Base-by-base conservation (phyloP, 2,888 invertebrate species). In the Stenichneumon culpator region DNA sequence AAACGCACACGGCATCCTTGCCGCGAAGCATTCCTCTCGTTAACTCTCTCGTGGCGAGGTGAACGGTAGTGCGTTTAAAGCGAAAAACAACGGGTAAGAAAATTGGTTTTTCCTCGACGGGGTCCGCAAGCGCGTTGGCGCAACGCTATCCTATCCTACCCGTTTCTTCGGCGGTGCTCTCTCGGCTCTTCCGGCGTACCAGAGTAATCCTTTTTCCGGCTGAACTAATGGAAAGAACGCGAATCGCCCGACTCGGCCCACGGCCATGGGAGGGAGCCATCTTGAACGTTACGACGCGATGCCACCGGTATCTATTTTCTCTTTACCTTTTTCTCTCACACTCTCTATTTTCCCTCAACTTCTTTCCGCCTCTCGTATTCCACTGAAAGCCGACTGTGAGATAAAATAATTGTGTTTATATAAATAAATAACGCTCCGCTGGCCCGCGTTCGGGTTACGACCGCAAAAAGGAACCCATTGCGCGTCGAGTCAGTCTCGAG, bases 51-150 rank as follows among this genome's bases (percentile, higher is more conserved):
- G 69, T 84, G 78, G 54, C 70, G 60, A 63, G 65, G 79, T 67
- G 75, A 79, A 75, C 72, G 75, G 57, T 54, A 52, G 67, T 57
- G 47, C 77, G 82, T 69, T 80, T 80, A 80, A 73, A 86, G 77
- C 54, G 73, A 82, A 86, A 80, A 80, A 82, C 82, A 79, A 79
- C 70, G 67, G 69, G 44, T 69, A 78, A 86, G 77, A 86, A 83
- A 83, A 86, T 86, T 83, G 72, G 70, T 68, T 84, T 84, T 82
- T 67, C 79, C 74, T 70, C 82, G 78, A 60, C 57, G 63, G 44
- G 75, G 54, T 82, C 67, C 57, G 70, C 63, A 75, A 70, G 78
- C 78, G 78, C 79, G 79, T 57, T 39, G 69, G 52, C 82, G 79
- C 79, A 39, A 75, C 39, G 44, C 78, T 65, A 16, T 47, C 39